Percentiles rank a stretch among this genome's conserved stretches.
Conservation (phyloP, 2,888 invertebrate species). For the Polia nebulosa region DNA sequence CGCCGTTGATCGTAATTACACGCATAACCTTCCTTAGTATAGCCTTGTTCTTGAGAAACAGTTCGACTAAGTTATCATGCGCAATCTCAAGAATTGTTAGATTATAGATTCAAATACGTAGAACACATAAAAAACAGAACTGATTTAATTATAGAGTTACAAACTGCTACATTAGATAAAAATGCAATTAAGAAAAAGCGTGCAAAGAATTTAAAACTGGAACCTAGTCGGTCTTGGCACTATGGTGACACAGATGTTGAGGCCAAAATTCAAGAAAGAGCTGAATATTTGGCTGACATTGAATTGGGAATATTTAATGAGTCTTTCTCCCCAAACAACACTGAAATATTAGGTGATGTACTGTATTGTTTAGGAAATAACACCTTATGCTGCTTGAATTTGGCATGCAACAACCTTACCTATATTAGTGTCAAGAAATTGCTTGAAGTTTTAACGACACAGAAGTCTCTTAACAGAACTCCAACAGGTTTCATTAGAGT, state of each 20-base stretch:
- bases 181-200: no score
- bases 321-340: slow-evolving; percentile 70
- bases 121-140: no score
- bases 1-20: slow-evolving; percentile 70
- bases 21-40: slow-evolving; percentile 73
- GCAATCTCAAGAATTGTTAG: no score
- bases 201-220: no score
- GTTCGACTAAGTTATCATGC: slow-evolving; percentile 69
- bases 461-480: slow-evolving; percentile 68
- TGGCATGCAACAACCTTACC: slow-evolving; percentile 78
- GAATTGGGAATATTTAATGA: slow-evolving; percentile 71
- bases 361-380: slow-evolving; percentile 77
- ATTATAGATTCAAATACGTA: no score
- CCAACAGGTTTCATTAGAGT: slow-evolving; percentile 78
- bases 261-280: slow-evolving; percentile 64
- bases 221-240: no score
- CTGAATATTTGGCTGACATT: slow-evolving; percentile 65
- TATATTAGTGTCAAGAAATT: slow-evolving; percentile 73
- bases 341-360: slow-evolving; percentile 57
- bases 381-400: slow-evolving; percentile 74
- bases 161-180: no score
- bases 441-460: slow-evolving; percentile 69
- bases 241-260: no score
- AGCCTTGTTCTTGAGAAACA: slow-evolving; percentile 71
- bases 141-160: no score